Evolutionary conservation across 2,797 vertebrate species (phyloP), one percentile per base, ranked within the genome.

Genomic region (Sebastes minor): DNA sequence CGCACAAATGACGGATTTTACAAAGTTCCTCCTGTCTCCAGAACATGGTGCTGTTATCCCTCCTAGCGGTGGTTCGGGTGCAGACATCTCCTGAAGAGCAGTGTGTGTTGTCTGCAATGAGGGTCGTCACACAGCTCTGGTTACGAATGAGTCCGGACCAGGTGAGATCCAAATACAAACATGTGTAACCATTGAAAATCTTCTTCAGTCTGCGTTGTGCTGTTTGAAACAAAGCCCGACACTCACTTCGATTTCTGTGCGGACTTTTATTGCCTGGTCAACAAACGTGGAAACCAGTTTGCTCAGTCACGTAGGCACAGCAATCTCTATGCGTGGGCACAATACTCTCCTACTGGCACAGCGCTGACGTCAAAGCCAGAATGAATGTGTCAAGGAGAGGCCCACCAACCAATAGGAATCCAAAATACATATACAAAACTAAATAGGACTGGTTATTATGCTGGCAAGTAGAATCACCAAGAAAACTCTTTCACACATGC

Each of bases 101-200:
- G 78, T 86, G 93, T 27, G 86, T 84, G 81, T 73, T 52, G 16
- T 88, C 95, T 30, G 46, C 96, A 23, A 18, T 85, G 65, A 95
- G 86, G 83, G 79, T 95, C 5, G 76, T 96, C 49, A 81, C 92
- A 71, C 95, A 96, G 78, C 93, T 99, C 30, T 98, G 97, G 96
- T 79, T 85, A 75, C 90, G 92, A 77, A 93, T 98, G 82, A 94
- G 92, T 80, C 83, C 93, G 52, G 91, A 94, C 20, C 97, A 97
- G 97, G 98, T 99, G 87, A 95, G 92, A 59, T 7, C 14, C 10
- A 56, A 46, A 63, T 1, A 64, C 20, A 60, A 22, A 74, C 46
- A 8, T 52, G 42, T 49, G 42, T 20, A 49, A 49, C 49, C 49
- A 52, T 52, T 52, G 49, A 49, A 49, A 49, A 20, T 52, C 49